Evolutionary conservation across 2,113 vertebrate species (phyloP).

Genomic region (Procavia capensis): DNA sequence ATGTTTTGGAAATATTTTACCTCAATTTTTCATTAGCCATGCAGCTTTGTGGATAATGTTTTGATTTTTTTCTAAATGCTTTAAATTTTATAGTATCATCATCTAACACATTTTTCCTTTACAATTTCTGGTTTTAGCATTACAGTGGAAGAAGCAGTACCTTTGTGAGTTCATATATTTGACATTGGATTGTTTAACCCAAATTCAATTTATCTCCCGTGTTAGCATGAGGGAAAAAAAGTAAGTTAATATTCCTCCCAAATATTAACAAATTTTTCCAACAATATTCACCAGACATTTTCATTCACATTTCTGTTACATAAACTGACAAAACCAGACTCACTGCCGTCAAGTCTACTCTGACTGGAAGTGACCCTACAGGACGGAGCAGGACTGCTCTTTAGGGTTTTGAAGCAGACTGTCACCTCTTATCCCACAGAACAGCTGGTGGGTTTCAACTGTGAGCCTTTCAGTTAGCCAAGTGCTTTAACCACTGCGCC

Average conservation of each 20-base stretch:
- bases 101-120: neutral
- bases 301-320: neutral
- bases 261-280: neutral
- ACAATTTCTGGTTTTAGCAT: neutral
- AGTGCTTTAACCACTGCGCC: too few species aligned
- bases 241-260: neutral
- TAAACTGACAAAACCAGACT: too few species aligned
- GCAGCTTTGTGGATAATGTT: neutral
- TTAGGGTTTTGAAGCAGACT: too few species aligned
- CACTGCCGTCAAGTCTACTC: too few species aligned
- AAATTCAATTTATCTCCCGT: neutral
- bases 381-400: too few species aligned
- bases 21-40: slow-evolving; percentile 16
- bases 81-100: slow-evolving; percentile 2
- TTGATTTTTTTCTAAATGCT: neutral
- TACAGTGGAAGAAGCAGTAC: neutral
- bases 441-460: too few species aligned
- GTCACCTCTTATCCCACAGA: too few species aligned
- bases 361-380: too few species aligned
- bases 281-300: neutral
- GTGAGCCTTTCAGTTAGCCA: too few species aligned
- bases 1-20: neutral
- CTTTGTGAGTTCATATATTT: neutral
- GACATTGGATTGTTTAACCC: neutral
- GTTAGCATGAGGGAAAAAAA: slow-evolving; percentile 6